Conservation (phyloP, 2,113 vertebrate species). For the Hydrolagus affinis region DNA sequence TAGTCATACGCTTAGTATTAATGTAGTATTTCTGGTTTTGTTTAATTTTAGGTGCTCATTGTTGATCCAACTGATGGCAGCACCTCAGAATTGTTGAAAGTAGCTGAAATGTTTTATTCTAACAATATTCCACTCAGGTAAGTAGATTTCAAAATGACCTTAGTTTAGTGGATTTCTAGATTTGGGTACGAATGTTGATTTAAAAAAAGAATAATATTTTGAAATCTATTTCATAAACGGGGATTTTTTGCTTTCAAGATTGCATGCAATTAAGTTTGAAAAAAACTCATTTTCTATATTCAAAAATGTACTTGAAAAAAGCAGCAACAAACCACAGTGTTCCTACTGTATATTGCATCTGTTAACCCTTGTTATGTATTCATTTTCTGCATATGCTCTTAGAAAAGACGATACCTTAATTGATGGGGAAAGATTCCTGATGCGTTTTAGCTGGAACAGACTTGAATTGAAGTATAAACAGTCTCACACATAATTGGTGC, state of each 20-base stretch:
- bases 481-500: too few relatives aligned
- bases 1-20: neutral
- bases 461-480: too few relatives aligned
- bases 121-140: slow-evolving; percentile 94
- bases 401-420: too few relatives aligned
- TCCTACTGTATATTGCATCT: too few relatives aligned
- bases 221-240: neutral
- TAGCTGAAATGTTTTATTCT: slow-evolving; percentile 93
- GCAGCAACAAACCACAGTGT: too few relatives aligned
- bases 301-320: too few relatives aligned
- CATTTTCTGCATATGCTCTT: too few relatives aligned
- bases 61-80: slow-evolving; percentile 77
- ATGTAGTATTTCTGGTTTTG: slow-evolving; percentile 17
- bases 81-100: slow-evolving; percentile 72
- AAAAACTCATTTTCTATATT: neutral
- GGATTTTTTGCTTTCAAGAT: neutral
- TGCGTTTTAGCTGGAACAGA: too few relatives aligned
- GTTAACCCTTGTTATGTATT: too few relatives aligned
- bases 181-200: neutral
- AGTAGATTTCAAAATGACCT: slow-evolving; percentile 13
- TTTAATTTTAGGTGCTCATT: slow-evolving; percentile 72
- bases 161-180: neutral
- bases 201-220: neutral
- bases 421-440: too few relatives aligned
- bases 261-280: neutral